phyloP scores from a whole-genome alignment of 2,113 vertebrate genomes.

The Tenebrosternarchus preto region DNA sequence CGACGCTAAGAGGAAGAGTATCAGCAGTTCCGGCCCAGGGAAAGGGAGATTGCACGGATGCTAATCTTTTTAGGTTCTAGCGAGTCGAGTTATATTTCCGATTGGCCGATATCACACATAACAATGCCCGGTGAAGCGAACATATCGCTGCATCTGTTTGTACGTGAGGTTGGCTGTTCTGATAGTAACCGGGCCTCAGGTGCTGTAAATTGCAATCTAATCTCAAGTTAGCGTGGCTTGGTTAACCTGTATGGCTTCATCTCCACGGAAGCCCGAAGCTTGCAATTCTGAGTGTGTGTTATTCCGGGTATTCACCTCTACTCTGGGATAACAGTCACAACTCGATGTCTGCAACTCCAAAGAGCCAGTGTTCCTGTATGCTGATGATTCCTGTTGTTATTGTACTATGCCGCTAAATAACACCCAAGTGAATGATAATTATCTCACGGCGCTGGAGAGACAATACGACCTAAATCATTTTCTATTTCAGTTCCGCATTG shows the following conservation, averaged over 20 bases:
- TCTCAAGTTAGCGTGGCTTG: slow-evolving; percentile 39
- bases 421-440: slow-evolving; percentile 54
- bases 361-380: slow-evolving; percentile 25
- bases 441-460: slow-evolving; percentile 46
- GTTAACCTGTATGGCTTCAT: slow-evolving; percentile 25
- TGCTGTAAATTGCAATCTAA: slow-evolving; percentile 49
- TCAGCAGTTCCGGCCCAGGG: neutral
- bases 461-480: slow-evolving; percentile 42
- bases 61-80: slow-evolving; percentile 33
- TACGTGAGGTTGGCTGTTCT: slow-evolving; percentile 27
- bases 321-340: slow-evolving; percentile 21
- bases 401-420: slow-evolving; percentile 42
- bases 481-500: slow-evolving; percentile 27
- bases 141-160: neutral
- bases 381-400: slow-evolving; percentile 36
- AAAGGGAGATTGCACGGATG: slow-evolving; percentile 20
- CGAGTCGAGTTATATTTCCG: slow-evolving; percentile 3
- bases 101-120: slow-evolving; percentile 34
- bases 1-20: slow-evolving; percentile 43
- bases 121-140: slow-evolving; percentile 13
- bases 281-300: slow-evolving; percentile 8
- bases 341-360: slow-evolving; percentile 24
- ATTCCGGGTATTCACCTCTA: slow-evolving; percentile 23
- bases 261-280: slow-evolving; percentile 29
- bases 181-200: slow-evolving; percentile 42